Percentiles rank a stretch among this genome's conserved stretches.
These are phyloP conservation scores for Brachylomia viminalis DNA, from an alignment of 2,888 invertebrate genomes.

Conservation along the genomic window DNA sequence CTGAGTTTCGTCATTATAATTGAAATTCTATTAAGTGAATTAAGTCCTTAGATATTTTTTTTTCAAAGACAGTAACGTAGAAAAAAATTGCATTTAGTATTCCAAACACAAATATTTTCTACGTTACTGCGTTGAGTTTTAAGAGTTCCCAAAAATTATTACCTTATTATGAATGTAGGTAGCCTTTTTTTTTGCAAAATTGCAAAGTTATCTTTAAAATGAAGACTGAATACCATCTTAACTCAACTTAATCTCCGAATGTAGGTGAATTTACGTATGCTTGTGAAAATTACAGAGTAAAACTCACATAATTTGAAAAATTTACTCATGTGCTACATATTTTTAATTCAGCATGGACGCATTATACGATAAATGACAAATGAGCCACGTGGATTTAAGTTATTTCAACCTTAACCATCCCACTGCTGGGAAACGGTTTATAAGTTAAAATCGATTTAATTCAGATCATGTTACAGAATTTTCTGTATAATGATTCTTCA, in stretches of 20 bases:
- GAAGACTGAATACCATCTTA: too few species aligned
- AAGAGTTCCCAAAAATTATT: not conserved
- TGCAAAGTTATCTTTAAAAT: not conserved
- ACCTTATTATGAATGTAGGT: too few species aligned
- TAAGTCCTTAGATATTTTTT: not conserved
- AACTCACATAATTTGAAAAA: not conserved
- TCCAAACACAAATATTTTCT: too few species aligned
- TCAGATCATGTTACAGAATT: not conserved
- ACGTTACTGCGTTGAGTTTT: not conserved
- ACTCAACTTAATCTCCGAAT: not conserved
- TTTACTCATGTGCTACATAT: not conserved
- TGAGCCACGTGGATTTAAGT: not conserved
- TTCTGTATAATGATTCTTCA: not conserved
- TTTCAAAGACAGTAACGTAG: not conserved
- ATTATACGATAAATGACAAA: not conserved
- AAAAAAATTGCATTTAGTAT: not conserved
- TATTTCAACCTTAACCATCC: not conserved
- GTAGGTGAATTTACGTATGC: not conserved
- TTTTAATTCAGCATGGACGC: not conserved
- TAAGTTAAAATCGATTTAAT: not conserved
- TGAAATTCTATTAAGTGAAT: not conserved
- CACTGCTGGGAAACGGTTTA: rapidly evolving
- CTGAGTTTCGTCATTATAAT: not conserved
- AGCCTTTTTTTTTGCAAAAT: not conserved
- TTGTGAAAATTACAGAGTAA: not conserved